Evolutionary conservation across 1,140 invertebrate species (phyloP).

Genomic region (Berghia stephanieae): DNA sequence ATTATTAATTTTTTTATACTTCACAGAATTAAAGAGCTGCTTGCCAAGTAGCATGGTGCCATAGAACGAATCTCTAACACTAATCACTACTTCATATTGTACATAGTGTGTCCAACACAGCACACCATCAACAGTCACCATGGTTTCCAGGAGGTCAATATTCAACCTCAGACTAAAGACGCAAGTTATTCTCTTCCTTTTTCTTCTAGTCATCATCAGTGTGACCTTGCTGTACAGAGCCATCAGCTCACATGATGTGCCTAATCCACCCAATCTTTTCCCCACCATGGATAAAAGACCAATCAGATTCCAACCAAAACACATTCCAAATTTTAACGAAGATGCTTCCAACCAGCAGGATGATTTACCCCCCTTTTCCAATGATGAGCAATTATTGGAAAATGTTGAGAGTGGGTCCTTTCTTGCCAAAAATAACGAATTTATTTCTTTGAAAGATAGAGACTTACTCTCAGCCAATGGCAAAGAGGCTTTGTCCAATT

Average conservation of each 20-base stretch:
- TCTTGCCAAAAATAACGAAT: not conserved
- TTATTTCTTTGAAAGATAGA: not conserved
- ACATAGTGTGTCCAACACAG: no score
- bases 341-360: no score
- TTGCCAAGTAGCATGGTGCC: no score
- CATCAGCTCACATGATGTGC: not conserved
- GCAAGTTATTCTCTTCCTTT: not conserved
- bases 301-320: not conserved
- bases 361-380: no score
- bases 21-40: no score
- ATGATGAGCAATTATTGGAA: not conserved
- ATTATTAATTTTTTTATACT: no score
- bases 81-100: no score
- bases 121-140: no score
- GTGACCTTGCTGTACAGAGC: constrained; percentile 3
- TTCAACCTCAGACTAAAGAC: constrained; percentile 19
- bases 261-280: not conserved
- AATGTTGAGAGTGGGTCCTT: not conserved
- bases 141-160: no score
- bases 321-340: not conserved
- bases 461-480: constrained; percentile 3
- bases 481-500: constrained; percentile 2
- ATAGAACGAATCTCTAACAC: no score
- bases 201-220: not conserved
- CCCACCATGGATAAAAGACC: not conserved